A percentile compares a stretch with the other conserved stretches of the same genome.
Conservation (phyloP, 2,888 invertebrate genomes). For the Tipula vernalis region DNA sequence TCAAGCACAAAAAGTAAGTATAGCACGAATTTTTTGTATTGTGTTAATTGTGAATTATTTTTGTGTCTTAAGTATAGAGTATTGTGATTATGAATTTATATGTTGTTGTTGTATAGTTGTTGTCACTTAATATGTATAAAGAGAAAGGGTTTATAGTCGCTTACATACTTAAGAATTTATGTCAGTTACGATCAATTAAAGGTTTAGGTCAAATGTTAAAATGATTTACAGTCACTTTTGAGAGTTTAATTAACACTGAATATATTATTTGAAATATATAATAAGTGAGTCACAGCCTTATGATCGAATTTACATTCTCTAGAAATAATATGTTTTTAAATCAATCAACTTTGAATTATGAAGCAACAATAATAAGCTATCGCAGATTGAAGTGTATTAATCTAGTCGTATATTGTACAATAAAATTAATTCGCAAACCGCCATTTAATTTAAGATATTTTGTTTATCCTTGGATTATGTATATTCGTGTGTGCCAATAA, state of each 20-base stretch:
- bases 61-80: neutral
- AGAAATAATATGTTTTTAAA: too few relatives aligned
- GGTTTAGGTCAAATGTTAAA: neutral
- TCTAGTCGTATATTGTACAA: too few relatives aligned
- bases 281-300: neutral
- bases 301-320: neutral
- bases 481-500: too few relatives aligned
- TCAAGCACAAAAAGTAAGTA: conserved; percentile 18
- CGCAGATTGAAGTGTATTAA: too few relatives aligned
- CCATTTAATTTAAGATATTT: too few relatives aligned
- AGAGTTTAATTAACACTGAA: neutral
- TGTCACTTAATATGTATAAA: neutral
- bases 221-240: neutral
- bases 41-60: neutral
- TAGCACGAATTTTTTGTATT: neutral
- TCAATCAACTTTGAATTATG: too few relatives aligned
- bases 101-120: neutral
- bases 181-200: neutral
- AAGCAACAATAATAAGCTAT: too few relatives aligned
- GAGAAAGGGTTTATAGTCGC: neutral
- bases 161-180: neutral
- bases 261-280: neutral
- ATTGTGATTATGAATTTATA: neutral
- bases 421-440: too few relatives aligned
- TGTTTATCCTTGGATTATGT: too few relatives aligned